Base-by-base conservation (phyloP, 2,113 vertebrate genomes). In the Phylloscopus trochiloides region DNA sequence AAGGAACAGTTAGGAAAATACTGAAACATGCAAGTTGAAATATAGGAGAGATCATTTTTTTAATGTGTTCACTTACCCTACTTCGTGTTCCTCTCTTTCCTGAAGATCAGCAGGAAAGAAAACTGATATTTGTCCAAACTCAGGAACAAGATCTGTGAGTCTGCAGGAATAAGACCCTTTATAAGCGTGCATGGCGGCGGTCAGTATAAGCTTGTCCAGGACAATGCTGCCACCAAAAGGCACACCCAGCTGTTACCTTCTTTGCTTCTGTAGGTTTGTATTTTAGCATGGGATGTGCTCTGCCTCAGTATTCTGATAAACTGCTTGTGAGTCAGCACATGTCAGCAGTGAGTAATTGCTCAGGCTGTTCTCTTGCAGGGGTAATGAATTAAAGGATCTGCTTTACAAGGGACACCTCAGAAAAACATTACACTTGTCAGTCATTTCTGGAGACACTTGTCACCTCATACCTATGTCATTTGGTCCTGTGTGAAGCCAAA, bases 191-290 rank as follows among this genome's bases (percentile, higher is more conserved):
- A 5, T 51, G 20, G 16, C 54, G 73, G 45, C 13, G 1, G 50
- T 54, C 88, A 34, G 29, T 36, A 10, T 34, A 40, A 77, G 25
- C 24, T 88, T 92, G 25, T 58, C 34, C 67, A 43, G 71, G 86
- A 83, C 91, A 93, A 96, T 96, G 57, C 93, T 97, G 96, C 94
- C 96, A 96, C 93, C 96, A 96, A 93, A 95, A 93, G 96, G 95
- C 88, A 61, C 50, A 54, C 2, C 14, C 51, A 32, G 91, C 61
- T 92, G 55, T 58, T 92, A 65, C 68, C 26, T 62, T 65, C 31
- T 75, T 55, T 79, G 62, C 28, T 55, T 43, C 65, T 54, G 26
- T 48, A 42, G 17, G 14, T 73, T 75, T 29, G 36, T 19, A 12
- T 40, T 54, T n/a, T 32, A 75, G 26, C 2, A 0, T 12, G 52